Evolutionary conservation across 2,888 invertebrate species (phyloP).

Genomic region (Plagiodera versicolora): DNA sequence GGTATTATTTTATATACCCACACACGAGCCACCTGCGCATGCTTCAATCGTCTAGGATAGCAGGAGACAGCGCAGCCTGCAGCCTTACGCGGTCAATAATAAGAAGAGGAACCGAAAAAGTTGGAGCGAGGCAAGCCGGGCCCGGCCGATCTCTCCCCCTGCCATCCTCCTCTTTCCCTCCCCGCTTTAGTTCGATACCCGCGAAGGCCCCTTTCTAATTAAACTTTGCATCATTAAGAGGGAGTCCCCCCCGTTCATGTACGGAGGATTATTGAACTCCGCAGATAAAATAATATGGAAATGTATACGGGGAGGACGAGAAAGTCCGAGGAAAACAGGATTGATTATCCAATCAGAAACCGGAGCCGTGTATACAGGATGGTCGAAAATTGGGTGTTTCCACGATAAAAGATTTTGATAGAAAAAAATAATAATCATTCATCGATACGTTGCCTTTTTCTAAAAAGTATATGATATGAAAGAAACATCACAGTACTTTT

Average conservation of each 20-base stretch:
- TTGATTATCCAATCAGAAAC: not conserved
- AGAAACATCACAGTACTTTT: too few species aligned
- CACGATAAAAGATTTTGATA: too few species aligned
- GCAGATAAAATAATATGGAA: not conserved
- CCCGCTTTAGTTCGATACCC: too few species aligned
- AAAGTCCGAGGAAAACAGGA: not conserved
- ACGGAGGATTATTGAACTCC: not conserved
- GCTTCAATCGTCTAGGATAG: not conserved
- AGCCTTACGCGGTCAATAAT: conserved; percentile 53
- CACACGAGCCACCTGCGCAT: not conserved
- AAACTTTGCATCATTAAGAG: conserved; percentile 42
- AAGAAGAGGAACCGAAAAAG: conserved; percentile 42
- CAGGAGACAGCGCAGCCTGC: conserved; percentile 8
- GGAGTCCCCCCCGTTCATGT: conserved; percentile 34
- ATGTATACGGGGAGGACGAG: not conserved
- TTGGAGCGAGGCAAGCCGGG: conserved; percentile 22
- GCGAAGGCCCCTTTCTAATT: conserved; percentile 33
- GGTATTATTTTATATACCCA: conserved; percentile 14
- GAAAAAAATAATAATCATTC: too few species aligned
- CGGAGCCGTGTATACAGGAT: not conserved
- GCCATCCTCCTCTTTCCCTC: conserved; percentile 19
- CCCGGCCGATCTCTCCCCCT: conserved; percentile 13
- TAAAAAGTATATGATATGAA: too few species aligned
- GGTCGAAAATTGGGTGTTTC: not conserved
- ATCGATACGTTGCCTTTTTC: too few species aligned